Base-by-base conservation (phyloP, 2,888 invertebrate species). In the Anoplius nigerrimus region DNA sequence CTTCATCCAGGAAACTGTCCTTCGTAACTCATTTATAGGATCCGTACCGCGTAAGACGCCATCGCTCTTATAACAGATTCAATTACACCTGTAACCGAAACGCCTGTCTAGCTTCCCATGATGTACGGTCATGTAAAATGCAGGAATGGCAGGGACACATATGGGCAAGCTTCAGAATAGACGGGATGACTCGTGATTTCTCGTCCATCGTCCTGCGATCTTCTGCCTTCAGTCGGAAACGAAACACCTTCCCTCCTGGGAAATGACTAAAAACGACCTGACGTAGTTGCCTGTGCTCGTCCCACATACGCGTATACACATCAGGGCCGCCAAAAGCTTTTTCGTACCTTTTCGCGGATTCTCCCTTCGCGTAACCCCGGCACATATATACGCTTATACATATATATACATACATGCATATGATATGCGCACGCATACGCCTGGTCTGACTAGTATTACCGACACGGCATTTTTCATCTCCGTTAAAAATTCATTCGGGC, bases 261-360 rank as follows among this genome's bases (percentile, higher is more conserved):
- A 76, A 74, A 76, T 76, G 76, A 69, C 66, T 64, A 72, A 72
- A 66, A 66, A 72, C 61, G 63, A 62, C 59, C 65, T 48, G 69
- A 67, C 69, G 24, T 20, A 20, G 6, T 22, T 53, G 22, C 22
- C 22, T 6, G 48, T 16, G 16, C 8, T 48, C 11, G 45, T 18
- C 20, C 45, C 45, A n/a, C 45, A 16, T 45, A 45, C 45, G n/a
- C n/a, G n/a, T n/a, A n/a, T n/a, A 45, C 16, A 45, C 16, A 11
- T 45, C n/a, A 3, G 2, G 45, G 42, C 42, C 3, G 11, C n/a
- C 16, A 16, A 16, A 45, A 45, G 11, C 45, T 3, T 45, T 11
- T 52, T 20, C 22, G 22, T 24, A 24, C 15, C 16, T 6, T 20
- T 21, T 53, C 53, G 3, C 13, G 18, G 8, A 18, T 48, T 18